phyloP scores from a whole-genome alignment of 2,113 vertebrate species.

The Corythaeola cristata region DNA sequence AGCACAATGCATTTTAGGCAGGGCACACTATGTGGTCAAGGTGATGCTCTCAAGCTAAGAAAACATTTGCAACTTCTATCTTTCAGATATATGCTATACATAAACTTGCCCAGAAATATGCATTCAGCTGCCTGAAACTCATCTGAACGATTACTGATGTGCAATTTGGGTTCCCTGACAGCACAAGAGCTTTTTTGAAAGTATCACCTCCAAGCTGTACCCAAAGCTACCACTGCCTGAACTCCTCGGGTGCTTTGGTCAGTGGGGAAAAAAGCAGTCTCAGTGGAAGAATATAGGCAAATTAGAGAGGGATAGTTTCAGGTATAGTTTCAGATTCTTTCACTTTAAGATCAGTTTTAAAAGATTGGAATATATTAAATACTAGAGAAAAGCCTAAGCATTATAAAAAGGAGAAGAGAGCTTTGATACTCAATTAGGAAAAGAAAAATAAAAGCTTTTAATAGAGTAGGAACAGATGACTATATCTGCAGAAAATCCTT shows the following conservation, averaged over 20 bases:
- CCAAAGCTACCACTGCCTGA: background rate
- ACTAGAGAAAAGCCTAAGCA: background rate
- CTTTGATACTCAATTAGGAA: background rate
- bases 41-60: background rate
- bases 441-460: background rate
- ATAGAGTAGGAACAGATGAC: background rate
- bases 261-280: background rate
- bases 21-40: background rate
- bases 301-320: background rate
- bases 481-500: background rate
- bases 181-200: background rate
- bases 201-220: background rate
- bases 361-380: background rate
- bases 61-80: background rate
- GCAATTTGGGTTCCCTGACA: background rate
- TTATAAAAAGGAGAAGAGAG: background rate
- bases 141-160: background rate
- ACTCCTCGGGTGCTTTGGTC: background rate
- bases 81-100: background rate
- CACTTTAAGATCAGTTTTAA: background rate
- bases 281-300: background rate
- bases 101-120: background rate
- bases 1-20: background rate
- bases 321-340: background rate
- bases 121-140: background rate